Conservation (phyloP, 1,140 invertebrate genomes). For the Yoshiicerus persimilis region DNA sequence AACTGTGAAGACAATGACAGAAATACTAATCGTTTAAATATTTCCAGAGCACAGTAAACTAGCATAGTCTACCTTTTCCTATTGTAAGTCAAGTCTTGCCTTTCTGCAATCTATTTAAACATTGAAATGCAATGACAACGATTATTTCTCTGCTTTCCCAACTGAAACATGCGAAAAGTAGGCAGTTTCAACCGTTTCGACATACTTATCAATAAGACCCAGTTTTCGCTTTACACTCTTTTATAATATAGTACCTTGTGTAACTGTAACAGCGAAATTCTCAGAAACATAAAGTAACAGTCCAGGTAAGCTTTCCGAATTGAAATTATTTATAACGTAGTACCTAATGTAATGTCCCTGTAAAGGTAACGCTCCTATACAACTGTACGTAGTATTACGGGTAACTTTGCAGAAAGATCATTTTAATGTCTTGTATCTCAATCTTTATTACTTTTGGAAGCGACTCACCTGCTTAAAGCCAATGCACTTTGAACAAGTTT, state of each 20-base stretch:
- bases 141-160: not conserved
- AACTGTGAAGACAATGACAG: not conserved
- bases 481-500: not conserved
- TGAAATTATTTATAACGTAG: not conserved
- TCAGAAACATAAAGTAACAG: not conserved
- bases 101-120: not conserved
- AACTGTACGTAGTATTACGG: not conserved
- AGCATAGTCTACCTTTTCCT: not conserved
- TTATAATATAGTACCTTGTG: no score
- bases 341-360: not conserved
- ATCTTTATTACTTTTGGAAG: not conserved
- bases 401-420: no score
- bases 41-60: not conserved
- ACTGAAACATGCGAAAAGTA: not conserved
- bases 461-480: not conserved
- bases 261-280: no score
- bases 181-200: not conserved
- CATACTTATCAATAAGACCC: no score
- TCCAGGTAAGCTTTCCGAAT: not conserved
- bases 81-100: not conserved
- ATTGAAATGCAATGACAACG: not conserved
- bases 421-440: no score
- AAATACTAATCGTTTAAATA: not conserved
- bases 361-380: not conserved
- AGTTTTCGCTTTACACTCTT: no score